Percentiles rank a stretch among this genome's conserved stretches.
Evolutionary conservation across 2,797 vertebrate species (phyloP).

Genomic region (Siniperca scherzeri): DNA sequence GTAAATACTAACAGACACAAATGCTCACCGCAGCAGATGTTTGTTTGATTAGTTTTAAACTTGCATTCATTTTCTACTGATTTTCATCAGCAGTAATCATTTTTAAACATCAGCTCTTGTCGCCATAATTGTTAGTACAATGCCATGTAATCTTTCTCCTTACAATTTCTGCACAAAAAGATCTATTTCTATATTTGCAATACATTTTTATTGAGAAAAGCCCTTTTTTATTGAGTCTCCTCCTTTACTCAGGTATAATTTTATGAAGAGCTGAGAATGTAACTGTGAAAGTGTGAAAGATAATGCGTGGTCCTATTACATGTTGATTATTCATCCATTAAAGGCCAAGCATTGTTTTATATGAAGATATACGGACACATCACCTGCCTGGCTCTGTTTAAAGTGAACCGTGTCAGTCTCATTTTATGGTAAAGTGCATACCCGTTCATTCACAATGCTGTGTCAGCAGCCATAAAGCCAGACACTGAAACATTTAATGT

Average conservation of each 20-base stretch:
- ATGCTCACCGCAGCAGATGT: constrained; percentile 1
- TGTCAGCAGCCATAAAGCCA: constrained; percentile 66
- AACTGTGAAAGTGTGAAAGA: not conserved
- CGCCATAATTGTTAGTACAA: not conserved
- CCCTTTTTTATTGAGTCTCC: constrained; percentile 2
- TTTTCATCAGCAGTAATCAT: not conserved
- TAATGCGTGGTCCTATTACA: constrained; percentile 8
- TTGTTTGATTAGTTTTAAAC: constrained; percentile 17
- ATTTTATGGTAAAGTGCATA: constrained; percentile 33
- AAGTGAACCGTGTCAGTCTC: constrained; percentile 29
- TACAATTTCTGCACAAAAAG: not conserved
- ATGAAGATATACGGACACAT: not conserved
- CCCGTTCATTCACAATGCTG: constrained; percentile 45
- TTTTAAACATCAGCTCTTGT: constrained; percentile 11
- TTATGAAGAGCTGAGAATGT: constrained; percentile 19
- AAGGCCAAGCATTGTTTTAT: constrained; percentile 31
- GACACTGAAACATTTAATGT: constrained; percentile 51
- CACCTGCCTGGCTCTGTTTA: not conserved
- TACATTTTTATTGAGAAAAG: constrained; percentile 62
- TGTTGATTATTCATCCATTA: constrained; percentile 40
- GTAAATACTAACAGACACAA: not conserved
- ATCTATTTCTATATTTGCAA: constrained; percentile 72
- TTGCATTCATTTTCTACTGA: constrained; percentile 16
- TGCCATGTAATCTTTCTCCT: not conserved
- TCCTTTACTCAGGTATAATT: constrained; percentile 14